These are phyloP conservation scores for Polylopha cassiicola DNA, from an alignment of 2,888 invertebrate genomes.

Conservation along the genomic window DNA sequence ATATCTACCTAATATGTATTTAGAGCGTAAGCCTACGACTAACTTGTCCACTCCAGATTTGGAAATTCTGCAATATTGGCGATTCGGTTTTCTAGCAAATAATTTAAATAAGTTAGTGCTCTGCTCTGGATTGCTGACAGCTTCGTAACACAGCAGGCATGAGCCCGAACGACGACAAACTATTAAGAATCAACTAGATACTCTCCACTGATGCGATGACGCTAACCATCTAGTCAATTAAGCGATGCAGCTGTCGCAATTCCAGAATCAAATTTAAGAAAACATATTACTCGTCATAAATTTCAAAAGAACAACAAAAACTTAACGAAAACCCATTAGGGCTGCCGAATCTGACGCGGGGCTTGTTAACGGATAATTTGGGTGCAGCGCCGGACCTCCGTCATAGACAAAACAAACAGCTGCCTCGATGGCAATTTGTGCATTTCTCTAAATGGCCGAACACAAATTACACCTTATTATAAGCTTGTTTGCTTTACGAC, in stretches of 20 bases:
- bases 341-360: slow-evolving; percentile 77
- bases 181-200: slow-evolving; percentile 17
- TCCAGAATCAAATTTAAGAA: slow-evolving; percentile 57
- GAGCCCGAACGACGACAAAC: slow-evolving; percentile 4
- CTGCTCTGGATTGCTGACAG: slow-evolving; percentile 1
- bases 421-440: slow-evolving; percentile 71
- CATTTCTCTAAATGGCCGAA: slow-evolving; percentile 77
- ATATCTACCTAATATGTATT: too few species aligned
- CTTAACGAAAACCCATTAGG: slow-evolving; percentile 76
- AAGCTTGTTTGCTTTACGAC: slow-evolving; percentile 78
- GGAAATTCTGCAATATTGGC: slow-evolving; percentile 9
- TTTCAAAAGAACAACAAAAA: slow-evolving; percentile 70
- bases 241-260: slow-evolving; percentile 63
- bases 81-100: slow-evolving; percentile 12
- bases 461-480: slow-evolving; percentile 78
- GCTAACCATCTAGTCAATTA: slow-evolving; percentile 48
- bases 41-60: slow-evolving; percentile 9
- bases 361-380: slow-evolving; percentile 76
- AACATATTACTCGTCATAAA: slow-evolving; percentile 69
- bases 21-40: too few species aligned
- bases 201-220: too few species aligned
- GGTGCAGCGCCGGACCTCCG: slow-evolving; percentile 67
- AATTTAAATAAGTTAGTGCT: slow-evolving; percentile 10
- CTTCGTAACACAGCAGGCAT: background rate
- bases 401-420: slow-evolving; percentile 78